Evolutionary conservation across 1,140 invertebrate species (phyloP).

Genomic region (Heliconius melpomene): DNA sequence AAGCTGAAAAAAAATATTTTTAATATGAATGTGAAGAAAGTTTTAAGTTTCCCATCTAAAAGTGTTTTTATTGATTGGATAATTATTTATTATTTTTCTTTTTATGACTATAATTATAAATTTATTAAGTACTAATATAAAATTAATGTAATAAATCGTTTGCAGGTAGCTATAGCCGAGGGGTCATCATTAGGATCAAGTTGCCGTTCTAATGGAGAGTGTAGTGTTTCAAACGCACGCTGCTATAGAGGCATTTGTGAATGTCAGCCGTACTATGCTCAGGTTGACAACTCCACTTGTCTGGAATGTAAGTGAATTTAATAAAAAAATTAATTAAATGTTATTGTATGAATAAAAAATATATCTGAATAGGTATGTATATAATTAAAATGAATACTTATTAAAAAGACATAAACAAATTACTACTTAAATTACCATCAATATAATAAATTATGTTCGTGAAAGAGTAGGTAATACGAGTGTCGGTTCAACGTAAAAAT

Average conservation of each 20-base stretch:
- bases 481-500: too few relatives aligned
- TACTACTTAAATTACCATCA: background rate
- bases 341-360: background rate
- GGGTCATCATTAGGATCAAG: conserved; percentile 51
- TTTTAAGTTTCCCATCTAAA: too few relatives aligned
- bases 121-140: background rate
- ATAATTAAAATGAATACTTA: background rate
- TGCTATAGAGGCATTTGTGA: conserved; percentile 84
- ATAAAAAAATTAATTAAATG: background rate
- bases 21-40: too few relatives aligned
- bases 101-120: background rate
- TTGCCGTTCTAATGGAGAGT: conserved; percentile 81
- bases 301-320: conserved; percentile 84
- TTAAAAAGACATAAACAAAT: background rate
- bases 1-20: too few relatives aligned
- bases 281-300: conserved; percentile 84
- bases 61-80: too few relatives aligned
- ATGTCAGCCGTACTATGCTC: conserved; percentile 85
- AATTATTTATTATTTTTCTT: background rate
- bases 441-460: background rate
- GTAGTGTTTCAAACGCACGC: conserved; percentile 80
- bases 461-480: background rate
- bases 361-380: too few relatives aligned
- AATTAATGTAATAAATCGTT: conserved; percentile 30
- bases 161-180: conserved; percentile 55